Evolutionary conservation across 1,140 invertebrate genomes (phyloP), one percentile per base, ranked within the genome.

Genomic region (Drepana arcuata): DNA sequence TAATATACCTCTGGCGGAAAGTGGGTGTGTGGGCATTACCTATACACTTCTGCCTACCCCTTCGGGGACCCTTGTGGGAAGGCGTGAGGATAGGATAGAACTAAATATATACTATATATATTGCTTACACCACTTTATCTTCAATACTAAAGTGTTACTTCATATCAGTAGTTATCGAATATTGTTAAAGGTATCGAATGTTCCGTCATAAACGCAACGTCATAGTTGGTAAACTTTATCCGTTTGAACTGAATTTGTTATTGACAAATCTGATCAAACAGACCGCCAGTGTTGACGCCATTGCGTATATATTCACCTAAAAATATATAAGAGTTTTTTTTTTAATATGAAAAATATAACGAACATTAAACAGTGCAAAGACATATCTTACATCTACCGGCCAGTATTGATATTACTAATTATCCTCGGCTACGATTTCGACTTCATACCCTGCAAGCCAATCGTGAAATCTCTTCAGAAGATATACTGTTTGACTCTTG

Each of bases 391-490:
- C 30, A 25, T 58, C 2, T 77, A 64, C n/a, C 58, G 49, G 42
- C 32, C 46, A 0, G 14, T 72, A 7, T 29, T 78, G 3, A 42
- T 68, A 1, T 10, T 66, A 10, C 33, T 80, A 18, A 34, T 69
- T 7, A 36, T 77, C 2, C 66, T 61, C 25, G 75, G 75, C 1
- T 74, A 67, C 14, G 60, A 78, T 48, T 69, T 62, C 11, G 56
- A 60, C 34, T 49, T 61, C 3, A 65, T 57, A 18, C 65, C 56
- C 16, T 30, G 44, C 4, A 65, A 55, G 15, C 40, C 42, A 0
- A 34, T 48, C n/a, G 37, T 43, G 7, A 48, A 52, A 33, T 30
- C 48, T 7, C 4, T 45, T 16, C 37, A 48, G 1, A 56, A 42
- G 24, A 3, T 65, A 1, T 81, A 78, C 14, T 56, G 52, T 14